Conservation (phyloP, 1,140 invertebrate species). For the Euwallacea fornicatus region DNA sequence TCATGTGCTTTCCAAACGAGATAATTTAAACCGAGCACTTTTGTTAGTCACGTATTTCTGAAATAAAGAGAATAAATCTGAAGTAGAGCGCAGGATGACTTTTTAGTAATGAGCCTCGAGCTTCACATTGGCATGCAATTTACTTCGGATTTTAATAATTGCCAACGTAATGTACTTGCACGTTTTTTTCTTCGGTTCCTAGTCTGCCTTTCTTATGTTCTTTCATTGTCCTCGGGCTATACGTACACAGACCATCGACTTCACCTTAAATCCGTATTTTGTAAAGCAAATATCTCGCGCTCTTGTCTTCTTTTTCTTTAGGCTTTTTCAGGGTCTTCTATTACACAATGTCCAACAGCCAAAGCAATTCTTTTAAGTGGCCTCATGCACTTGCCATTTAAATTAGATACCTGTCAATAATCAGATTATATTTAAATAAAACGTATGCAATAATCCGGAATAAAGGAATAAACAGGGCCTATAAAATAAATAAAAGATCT, state of each 20-base stretch:
- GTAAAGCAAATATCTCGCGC: not conserved
- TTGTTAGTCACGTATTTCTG: slow-evolving; percentile 35
- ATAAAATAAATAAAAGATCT: slow-evolving; percentile 28
- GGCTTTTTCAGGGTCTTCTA: no score
- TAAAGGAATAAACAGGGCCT: slow-evolving; percentile 25
- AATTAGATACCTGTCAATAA: slow-evolving; percentile 4
- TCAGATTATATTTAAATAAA: slow-evolving; percentile 15
- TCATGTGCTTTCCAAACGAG: slow-evolving; percentile 29
- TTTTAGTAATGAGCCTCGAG: slow-evolving; percentile 36
- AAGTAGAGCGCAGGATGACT: slow-evolving; percentile 34
- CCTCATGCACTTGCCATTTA: not conserved
- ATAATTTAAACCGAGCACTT: slow-evolving; percentile 32
- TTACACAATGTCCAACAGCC: no score
- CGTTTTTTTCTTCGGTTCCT: slow-evolving; percentile 14
- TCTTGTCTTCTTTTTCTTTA: not conserved
- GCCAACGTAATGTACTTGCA: slow-evolving; percentile 24
- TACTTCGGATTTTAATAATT: slow-evolving; percentile 36
- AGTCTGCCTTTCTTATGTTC: slow-evolving; percentile 7
- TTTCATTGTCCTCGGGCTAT: slow-evolving; percentile 14
- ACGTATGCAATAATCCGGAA: slow-evolving; percentile 19
- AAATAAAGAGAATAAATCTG: slow-evolving; percentile 36
- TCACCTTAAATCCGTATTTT: not conserved
- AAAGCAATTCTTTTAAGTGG: no score
- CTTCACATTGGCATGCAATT: slow-evolving; percentile 34
- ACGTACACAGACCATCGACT: not conserved